phyloP scores from a whole-genome alignment of 2,888 invertebrate species.

The Tetropium fuscum region DNA sequence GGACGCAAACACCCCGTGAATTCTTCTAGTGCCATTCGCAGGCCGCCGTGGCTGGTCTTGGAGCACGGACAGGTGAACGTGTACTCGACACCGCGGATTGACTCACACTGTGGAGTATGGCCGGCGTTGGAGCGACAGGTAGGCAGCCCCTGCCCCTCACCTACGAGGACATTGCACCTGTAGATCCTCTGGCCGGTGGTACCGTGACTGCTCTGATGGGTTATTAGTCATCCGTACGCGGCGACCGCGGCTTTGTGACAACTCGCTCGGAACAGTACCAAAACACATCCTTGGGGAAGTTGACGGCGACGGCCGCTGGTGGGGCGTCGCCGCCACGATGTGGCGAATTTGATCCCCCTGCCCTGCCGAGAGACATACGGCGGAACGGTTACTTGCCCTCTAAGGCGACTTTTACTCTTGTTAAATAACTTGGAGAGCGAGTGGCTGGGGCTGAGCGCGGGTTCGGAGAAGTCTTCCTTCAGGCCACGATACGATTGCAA shows the following conservation, averaged over 20 bases:
- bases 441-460: no score
- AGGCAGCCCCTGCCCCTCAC: conserved; percentile 59
- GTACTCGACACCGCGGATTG: conserved; percentile 51
- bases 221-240: conserved; percentile 61
- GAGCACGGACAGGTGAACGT: conserved; percentile 33
- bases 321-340: background rate
- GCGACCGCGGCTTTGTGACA: conserved; percentile 46
- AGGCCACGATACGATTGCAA: no score
- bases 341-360: background rate
- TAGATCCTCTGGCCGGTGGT: conserved; percentile 55
- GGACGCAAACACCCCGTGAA: conserved; percentile 79
- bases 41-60: conserved; percentile 57
- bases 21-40: conserved; percentile 90
- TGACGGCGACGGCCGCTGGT: background rate
- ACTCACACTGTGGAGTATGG: conserved; percentile 58
- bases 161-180: conserved; percentile 66
- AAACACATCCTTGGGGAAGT: conserved; percentile 10
- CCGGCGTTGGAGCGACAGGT: conserved; percentile 61
- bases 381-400: conserved; percentile 21
- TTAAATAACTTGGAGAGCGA: conserved; percentile 24
- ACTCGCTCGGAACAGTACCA: conserved; percentile 54
- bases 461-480: no score
- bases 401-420: conserved; percentile 24
- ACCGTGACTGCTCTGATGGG: conserved; percentile 57
- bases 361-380: conserved; percentile 4